Conservation (phyloP, 2,888 invertebrate species). For the Microplitis manilae region DNA sequence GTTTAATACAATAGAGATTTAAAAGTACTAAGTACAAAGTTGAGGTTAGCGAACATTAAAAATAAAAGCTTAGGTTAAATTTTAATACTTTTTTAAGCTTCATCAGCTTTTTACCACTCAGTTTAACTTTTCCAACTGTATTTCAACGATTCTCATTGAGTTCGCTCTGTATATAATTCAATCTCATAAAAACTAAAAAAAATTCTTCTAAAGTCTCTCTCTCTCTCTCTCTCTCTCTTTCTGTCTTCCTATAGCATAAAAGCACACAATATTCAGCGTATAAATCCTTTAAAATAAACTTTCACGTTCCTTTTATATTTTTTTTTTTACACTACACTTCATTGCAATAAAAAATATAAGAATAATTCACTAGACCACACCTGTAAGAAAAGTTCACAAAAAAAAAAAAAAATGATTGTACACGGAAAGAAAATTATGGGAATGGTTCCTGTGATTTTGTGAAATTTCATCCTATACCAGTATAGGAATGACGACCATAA, state of each 20-base stretch:
- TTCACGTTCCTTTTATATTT: neutral
- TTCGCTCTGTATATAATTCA: neutral
- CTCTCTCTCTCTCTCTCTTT: neutral
- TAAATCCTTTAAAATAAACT: neutral
- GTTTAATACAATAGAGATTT: no score
- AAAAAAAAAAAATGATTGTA: neutral
- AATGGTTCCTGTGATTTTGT: no score
- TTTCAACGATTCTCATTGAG: neutral
- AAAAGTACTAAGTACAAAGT: no score
- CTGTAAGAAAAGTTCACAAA: neutral
- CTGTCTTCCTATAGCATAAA: neutral
- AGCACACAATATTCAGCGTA: neutral
- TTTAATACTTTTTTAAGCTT: neutral
- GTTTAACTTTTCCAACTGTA: neutral
- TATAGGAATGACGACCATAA: no score
- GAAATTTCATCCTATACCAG: no score
- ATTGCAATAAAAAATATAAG: neutral
- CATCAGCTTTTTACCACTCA: neutral
- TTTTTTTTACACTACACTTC: neutral
- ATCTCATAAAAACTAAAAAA: neutral
- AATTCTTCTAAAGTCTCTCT: neutral
- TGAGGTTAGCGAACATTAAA: neutral
- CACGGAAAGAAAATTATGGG: no score
- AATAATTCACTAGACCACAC: neutral
- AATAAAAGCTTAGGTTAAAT: slow-evolving; percentile 6